phyloP scores from a whole-genome alignment of 2,113 vertebrate genomes.

The Hypanus sabinus region DNA sequence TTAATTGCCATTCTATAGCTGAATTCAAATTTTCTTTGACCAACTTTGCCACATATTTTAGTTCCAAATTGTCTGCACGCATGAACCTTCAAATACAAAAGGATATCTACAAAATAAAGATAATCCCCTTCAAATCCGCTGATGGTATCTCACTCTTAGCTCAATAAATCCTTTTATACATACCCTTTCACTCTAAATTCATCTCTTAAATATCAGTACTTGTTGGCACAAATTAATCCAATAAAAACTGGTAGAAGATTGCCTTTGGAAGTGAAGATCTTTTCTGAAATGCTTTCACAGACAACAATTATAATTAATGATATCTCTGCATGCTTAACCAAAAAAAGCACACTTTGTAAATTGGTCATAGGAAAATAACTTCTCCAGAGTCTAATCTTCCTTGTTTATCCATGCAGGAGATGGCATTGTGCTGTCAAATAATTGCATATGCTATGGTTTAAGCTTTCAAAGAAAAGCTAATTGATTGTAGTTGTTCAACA shows the following conservation, averaged over 20 bases:
- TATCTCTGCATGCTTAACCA: background rate
- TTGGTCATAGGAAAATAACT: conserved; percentile 7
- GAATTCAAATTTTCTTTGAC: background rate
- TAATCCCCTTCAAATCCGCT: background rate
- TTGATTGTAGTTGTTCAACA: conserved; percentile 22
- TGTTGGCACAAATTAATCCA: background rate
- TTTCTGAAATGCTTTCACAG: background rate
- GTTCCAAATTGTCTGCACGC: background rate
- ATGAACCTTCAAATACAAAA: background rate
- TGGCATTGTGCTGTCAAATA: conserved; percentile 20
- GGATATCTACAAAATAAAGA: background rate
- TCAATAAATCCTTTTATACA: background rate
- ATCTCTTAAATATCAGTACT: background rate
- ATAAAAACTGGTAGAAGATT: background rate
- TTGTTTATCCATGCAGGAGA: conserved; percentile 31
- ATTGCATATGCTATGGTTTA: background rate
- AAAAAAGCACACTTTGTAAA: background rate
- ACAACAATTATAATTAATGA: conserved; percentile 30
- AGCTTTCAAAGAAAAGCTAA: conserved; percentile 8
- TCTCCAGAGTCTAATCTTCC: conserved; percentile 17
- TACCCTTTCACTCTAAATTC: background rate
- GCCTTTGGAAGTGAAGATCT: background rate
- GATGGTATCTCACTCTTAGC: background rate
- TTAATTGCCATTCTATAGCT: background rate
- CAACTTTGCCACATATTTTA: background rate